Conservation (phyloP, 2,797 vertebrate species). For the Sebastes cheni region DNA sequence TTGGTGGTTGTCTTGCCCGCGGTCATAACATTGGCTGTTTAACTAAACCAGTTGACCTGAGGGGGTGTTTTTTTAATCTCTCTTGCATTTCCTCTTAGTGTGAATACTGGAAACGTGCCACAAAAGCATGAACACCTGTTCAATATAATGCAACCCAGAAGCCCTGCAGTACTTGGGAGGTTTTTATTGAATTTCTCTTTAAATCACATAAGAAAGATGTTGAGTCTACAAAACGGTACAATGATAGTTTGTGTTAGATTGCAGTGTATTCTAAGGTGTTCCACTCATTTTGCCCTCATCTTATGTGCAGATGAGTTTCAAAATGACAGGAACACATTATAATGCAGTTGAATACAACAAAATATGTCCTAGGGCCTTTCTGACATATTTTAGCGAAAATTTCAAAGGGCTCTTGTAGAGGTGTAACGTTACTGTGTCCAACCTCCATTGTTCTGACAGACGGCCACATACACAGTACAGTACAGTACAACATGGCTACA, state of each 20-base stretch:
- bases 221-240: neutral
- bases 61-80: neutral
- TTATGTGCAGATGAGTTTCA: neutral
- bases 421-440: too few relatives aligned
- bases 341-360: neutral
- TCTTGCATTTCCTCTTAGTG: neutral
- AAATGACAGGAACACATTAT: neutral
- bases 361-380: neutral
- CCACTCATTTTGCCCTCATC: neutral
- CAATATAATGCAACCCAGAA: neutral
- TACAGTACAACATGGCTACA: neutral
- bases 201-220: neutral
- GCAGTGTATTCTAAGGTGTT: neutral
- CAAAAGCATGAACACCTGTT: neutral
- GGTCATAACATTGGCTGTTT: constrained; percentile 7
- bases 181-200: neutral
- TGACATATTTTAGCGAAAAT: neutral
- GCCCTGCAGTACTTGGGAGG: neutral
- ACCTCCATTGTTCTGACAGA: too few relatives aligned
- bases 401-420: neutral
- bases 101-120: neutral
- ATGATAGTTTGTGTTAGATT: neutral
- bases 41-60: constrained; percentile 5
- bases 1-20: constrained; percentile 5
- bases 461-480: neutral